Percentiles rank a stretch among this genome's conserved stretches.
phyloP scores from a whole-genome alignment of 2,113 vertebrate genomes.

The Hylia prasina region DNA sequence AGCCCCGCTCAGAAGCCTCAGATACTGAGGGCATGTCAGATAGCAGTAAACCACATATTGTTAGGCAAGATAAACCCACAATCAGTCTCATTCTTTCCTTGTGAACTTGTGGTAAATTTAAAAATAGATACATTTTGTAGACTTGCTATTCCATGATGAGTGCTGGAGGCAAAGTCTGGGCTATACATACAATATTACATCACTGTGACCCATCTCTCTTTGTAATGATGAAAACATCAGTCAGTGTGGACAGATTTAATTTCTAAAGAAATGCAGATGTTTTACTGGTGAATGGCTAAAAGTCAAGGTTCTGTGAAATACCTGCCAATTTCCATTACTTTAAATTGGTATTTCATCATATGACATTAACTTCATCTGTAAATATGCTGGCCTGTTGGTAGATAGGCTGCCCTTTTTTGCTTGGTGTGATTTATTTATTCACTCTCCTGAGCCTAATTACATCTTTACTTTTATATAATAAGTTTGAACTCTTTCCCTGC shows the following conservation, averaged over 20 bases:
- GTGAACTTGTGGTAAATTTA: neutral
- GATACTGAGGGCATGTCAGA: neutral
- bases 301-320: slow-evolving; percentile 34
- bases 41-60: neutral
- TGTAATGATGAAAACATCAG: neutral
- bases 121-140: neutral
- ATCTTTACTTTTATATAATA: slow-evolving; percentile 49
- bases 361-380: slow-evolving; percentile 1
- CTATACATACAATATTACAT: neutral
- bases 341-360: slow-evolving; percentile 8
- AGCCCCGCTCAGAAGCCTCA: neutral
- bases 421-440: slow-evolving; percentile 65
- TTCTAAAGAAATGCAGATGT: neutral
- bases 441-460: slow-evolving; percentile 48
- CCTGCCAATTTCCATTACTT: slow-evolving; percentile 6
- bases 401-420: slow-evolving; percentile 18
- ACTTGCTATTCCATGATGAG: neutral
- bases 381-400: neutral
- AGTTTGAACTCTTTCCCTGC: slow-evolving; percentile 31
- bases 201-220: neutral
- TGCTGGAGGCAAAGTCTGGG: neutral
- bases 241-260: neutral
- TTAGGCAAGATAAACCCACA: neutral
- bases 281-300: neutral
- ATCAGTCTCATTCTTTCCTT: neutral